Evolutionary conservation across 2,797 vertebrate species (phyloP).

Genomic region (Acanthurus lineatus): DNA sequence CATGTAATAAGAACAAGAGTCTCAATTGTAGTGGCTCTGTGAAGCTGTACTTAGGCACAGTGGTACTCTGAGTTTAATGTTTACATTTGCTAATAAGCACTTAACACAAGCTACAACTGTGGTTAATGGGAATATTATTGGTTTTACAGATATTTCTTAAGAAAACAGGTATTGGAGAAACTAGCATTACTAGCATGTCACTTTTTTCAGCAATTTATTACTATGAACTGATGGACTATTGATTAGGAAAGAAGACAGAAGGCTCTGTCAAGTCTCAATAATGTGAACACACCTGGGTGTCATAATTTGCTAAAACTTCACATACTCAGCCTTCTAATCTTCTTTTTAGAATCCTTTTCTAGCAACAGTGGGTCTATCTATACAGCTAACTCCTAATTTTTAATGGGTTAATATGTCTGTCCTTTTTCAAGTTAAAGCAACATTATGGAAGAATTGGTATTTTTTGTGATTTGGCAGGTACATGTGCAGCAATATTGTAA

Average conservation of each 20-base stretch:
- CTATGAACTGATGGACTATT: constrained; percentile 15
- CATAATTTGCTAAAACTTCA: constrained; percentile 9
- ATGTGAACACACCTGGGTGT: constrained; percentile 30
- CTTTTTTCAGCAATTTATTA: not conserved
- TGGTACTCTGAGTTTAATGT: not conserved
- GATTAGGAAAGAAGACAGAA: constrained; percentile 5
- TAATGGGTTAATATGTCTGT: not conserved
- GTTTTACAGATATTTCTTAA: not conserved
- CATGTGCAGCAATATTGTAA: no score
- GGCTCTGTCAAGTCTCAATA: constrained; percentile 19
- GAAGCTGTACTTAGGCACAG: not conserved
- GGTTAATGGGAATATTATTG: not conserved
- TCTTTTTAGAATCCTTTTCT: no score
- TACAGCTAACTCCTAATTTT: not conserved
- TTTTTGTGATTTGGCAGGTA: no score
- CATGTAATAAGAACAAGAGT: not conserved
- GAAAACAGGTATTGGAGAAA: no score
- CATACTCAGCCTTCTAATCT: not conserved
- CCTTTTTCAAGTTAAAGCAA: not conserved
- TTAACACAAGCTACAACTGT: not conserved
- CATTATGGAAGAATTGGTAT: no score
- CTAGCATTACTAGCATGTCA: no score
- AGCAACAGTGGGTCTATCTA: no score
- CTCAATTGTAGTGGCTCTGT: not conserved
- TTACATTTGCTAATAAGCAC: not conserved